A percentile compares a stretch with the other conserved stretches of the same genome.
Evolutionary conservation across 2,113 vertebrate species (phyloP).

Genomic region (Laticauda colubrina): DNA sequence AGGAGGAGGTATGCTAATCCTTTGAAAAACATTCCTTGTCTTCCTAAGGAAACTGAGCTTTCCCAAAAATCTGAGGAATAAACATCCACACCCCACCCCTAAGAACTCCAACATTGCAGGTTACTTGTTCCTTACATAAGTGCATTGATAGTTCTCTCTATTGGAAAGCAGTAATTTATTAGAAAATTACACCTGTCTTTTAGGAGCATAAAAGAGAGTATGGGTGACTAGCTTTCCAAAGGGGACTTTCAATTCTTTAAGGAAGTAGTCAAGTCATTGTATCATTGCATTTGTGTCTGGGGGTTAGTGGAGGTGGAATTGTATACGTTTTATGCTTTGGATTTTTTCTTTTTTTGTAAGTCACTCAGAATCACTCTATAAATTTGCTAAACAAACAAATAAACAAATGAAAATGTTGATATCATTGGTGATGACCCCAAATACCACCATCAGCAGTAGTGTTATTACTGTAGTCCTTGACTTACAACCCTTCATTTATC

Average conservation of each 20-base stretch:
- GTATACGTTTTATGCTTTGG: background rate
- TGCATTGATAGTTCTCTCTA: background rate
- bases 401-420: background rate
- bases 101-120: background rate
- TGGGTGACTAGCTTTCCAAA: background rate
- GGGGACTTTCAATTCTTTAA: background rate
- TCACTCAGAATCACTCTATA: background rate
- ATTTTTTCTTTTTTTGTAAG: background rate
- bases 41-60: background rate
- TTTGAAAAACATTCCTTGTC: background rate
- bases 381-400: background rate
- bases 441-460: background rate
- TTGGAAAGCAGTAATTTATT: background rate
- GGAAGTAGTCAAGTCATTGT: background rate
- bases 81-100: background rate
- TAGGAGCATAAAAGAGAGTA: background rate
- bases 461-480: background rate
- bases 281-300: background rate
- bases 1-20: background rate
- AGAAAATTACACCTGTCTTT: background rate
- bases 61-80: background rate
- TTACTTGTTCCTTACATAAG: background rate
- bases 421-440: background rate
- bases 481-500: background rate
- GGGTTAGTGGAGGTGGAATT: background rate